Evolutionary conservation across 2,888 invertebrate genomes (phyloP).

Genomic region (Drosophila quasianomalipes): DNA sequence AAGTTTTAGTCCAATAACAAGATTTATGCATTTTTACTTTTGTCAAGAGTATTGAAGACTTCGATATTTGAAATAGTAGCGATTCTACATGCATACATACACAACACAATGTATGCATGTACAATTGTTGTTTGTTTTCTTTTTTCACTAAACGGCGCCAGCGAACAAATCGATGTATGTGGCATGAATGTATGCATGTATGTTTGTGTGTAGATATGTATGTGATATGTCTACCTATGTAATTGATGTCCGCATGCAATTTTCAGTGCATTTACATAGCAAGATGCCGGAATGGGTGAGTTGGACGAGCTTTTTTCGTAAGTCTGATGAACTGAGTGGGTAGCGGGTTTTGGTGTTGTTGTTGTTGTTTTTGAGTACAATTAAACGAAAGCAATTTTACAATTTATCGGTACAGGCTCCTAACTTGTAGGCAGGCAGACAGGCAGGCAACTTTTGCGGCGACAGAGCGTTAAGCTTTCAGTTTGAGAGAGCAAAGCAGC

Average conservation of each 20-base stretch:
- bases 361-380: constrained; percentile 5
- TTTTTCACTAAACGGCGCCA: constrained; percentile 49
- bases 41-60: constrained; percentile 26
- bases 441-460: constrained; percentile 30
- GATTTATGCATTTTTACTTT: background rate
- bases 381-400: constrained; percentile 20
- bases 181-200: no score
- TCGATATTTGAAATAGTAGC: background rate
- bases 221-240: constrained; percentile 7
- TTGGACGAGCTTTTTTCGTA: constrained; percentile 38
- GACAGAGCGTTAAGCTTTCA: constrained; percentile 10
- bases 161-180: constrained; percentile 38
- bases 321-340: constrained; percentile 68
- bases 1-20: background rate
- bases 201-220: background rate
- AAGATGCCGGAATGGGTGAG: constrained; percentile 38
- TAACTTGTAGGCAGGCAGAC: constrained; percentile 34
- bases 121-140: constrained; percentile 7
- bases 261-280: constrained; percentile 75
- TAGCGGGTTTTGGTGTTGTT: constrained; percentile 6
- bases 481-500: background rate
- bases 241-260: constrained; percentile 64
- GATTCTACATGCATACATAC: background rate
- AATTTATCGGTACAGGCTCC: constrained; percentile 34
- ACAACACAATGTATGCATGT: background rate